A percentile compares a stretch with the other conserved stretches of the same genome.
Conservation (phyloP, 1,140 invertebrate genomes). For the Polyergus mexicanus region DNA sequence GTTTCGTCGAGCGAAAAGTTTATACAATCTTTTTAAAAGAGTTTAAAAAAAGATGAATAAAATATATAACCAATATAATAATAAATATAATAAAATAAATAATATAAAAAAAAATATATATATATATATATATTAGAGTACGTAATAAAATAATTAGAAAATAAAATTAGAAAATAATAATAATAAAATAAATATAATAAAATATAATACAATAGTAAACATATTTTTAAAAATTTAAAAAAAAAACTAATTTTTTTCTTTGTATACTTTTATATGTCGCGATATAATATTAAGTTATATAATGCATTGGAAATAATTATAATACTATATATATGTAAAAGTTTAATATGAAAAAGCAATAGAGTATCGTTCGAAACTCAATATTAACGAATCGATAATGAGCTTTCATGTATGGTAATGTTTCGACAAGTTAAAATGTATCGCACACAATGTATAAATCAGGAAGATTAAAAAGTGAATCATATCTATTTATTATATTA, state of each 20-base stretch:
- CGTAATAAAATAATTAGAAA: too few relatives aligned
- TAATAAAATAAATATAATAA: too few relatives aligned
- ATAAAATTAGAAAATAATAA: too few relatives aligned
- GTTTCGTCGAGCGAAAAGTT: neutral
- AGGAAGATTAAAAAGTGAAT: neutral
- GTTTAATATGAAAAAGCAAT: slow-evolving; percentile 20
- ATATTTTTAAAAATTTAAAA: neutral
- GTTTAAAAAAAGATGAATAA: too few relatives aligned
- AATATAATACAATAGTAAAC: neutral
- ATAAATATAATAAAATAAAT: too few relatives aligned
- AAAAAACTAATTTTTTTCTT: neutral
- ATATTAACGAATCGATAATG: slow-evolving; percentile 1
- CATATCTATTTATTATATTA: neutral
- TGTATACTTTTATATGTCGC: neutral
- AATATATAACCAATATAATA: too few relatives aligned
- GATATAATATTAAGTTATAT: neutral
- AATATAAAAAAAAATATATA: too few relatives aligned
- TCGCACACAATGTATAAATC: neutral
- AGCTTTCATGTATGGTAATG: neutral
- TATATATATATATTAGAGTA: too few relatives aligned
- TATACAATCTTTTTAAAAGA: neutral
- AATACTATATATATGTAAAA: neutral
- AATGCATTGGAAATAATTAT: neutral
- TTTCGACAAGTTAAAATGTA: neutral
- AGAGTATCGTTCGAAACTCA: neutral